Evolutionary conservation across 2,113 vertebrate species (phyloP).

Genomic region (Nesospiza acunhae): DNA sequence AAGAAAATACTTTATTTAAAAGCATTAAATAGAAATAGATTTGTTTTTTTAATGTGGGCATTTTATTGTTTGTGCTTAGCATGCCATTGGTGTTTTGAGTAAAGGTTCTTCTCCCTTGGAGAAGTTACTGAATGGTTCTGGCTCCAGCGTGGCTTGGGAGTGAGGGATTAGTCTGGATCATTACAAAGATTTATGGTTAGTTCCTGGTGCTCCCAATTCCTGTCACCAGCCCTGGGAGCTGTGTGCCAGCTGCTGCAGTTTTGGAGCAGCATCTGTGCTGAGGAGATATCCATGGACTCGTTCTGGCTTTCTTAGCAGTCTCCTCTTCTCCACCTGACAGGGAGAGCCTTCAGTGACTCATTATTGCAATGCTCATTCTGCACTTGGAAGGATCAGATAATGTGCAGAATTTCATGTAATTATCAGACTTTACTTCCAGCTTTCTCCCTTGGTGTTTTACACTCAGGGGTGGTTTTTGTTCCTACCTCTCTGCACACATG

Average conservation of each 20-base stretch:
- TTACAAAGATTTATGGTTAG: not conserved
- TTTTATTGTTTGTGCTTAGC: not conserved
- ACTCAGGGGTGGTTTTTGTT: not conserved
- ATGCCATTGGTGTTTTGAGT: not conserved
- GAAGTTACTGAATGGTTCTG: not conserved
- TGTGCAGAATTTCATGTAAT: not conserved
- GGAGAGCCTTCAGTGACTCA: not conserved
- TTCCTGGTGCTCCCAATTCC: not conserved
- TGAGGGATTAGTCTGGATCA: not conserved
- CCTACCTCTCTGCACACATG: not conserved
- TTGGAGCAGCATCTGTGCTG: not conserved
- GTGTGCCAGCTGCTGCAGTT: not conserved
- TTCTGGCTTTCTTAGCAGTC: not conserved
- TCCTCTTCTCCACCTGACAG: not conserved
- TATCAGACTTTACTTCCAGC: not conserved
- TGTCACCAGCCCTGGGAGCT: not conserved
- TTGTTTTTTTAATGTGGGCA: rapidly evolving
- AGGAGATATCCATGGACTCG: not conserved
- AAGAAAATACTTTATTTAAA: not conserved
- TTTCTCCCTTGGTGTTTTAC: not conserved
- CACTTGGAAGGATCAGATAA: not conserved
- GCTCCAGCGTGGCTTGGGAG: not conserved
- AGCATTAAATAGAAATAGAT: not conserved
- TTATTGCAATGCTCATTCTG: not conserved
- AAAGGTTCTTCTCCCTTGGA: not conserved